These are phyloP conservation scores for Paedocypris sp. DNA, from an alignment of 2,113 vertebrate species.

Conservation along the genomic window DNA sequence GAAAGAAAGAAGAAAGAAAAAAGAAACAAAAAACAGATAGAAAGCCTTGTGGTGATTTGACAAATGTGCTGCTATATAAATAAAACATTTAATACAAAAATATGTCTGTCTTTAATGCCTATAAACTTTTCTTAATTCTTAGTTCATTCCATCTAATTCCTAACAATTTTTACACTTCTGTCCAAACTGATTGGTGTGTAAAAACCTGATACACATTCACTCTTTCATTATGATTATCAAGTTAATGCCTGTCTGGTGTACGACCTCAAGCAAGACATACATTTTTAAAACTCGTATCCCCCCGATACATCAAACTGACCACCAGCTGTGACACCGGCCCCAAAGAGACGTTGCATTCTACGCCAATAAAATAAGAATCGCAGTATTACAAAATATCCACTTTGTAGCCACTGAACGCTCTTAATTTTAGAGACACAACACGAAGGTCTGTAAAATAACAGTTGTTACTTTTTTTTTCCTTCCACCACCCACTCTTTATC, in stretches of 20 bases:
- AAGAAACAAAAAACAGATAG: too few species aligned
- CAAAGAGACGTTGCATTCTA: too few species aligned
- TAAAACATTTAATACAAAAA: too few species aligned
- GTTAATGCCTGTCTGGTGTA: slow-evolving; percentile 1
- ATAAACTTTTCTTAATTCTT: too few species aligned
- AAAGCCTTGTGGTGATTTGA: too few species aligned
- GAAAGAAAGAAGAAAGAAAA: too few species aligned
- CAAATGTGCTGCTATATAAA: too few species aligned
- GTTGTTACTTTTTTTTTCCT: slow-evolving; percentile 36
- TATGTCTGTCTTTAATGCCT: too few species aligned
- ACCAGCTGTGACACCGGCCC: too few species aligned
- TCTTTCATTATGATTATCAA: slow-evolving; percentile 5
- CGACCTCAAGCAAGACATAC: slow-evolving; percentile 30
- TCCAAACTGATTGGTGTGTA: slow-evolving; percentile 19
- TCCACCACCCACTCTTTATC: slow-evolving; percentile 28
- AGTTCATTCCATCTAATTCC: slow-evolving; percentile 31
- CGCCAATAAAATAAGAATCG: too few species aligned
- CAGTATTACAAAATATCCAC: background rate
- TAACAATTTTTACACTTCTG: slow-evolving; percentile 30
- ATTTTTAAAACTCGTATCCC: slow-evolving; percentile 29
- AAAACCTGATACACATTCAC: slow-evolving; percentile 19
- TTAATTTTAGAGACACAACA: slow-evolving; percentile 6
- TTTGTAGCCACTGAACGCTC: background rate
- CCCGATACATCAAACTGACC: slow-evolving; percentile 11
- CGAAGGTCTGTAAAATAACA: slow-evolving; percentile 32